Evolutionary conservation across 2,888 invertebrate genomes (phyloP), one percentile per base, ranked within the genome.

Genomic region (Linnaemya tessellans): DNA sequence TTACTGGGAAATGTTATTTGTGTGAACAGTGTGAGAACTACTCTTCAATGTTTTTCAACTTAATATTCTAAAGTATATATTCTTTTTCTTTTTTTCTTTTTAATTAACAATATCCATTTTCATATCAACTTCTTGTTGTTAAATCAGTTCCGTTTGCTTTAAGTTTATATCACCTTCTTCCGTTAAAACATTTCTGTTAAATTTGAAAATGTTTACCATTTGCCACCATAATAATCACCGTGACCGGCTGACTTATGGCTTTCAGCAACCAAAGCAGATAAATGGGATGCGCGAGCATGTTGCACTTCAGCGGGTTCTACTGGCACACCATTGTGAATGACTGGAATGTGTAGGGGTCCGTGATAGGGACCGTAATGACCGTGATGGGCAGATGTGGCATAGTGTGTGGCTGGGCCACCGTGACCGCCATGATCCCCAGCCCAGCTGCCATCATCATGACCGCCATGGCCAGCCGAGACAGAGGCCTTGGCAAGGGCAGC

Each of bases 241-340:
- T 83, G 84, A 43, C 89, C 88, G 43, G 89, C 89, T 82, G 91
- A 89, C 7, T 90, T 89, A 64, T 91, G 89, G 56, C 89, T 91
- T 35, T 93, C 93, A 35, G 92, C 91, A 13, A 92, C 91, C 78
- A 93, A 84, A 3, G 93, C 92, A 43, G 89, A 92, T 74, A 93
- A 89, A 80, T 93, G 92, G 18, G 93, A 92, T 79, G 92, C 93
- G 84, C 92, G 92, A 15, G 93, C 93, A 49, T 92, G 92, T 87
- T 93, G 93, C 49, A 94, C 94, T 90, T 93, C 94, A 10, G 93
- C 93, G 38, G 94, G 93, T 89, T 94, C 93, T 9, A 93, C 90
- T 65, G 94, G 94, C 43, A 93, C 93, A 73, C 93, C 93, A 83
- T 93, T 93, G 80, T 92, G 92, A 87, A 93, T 93, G 82, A 93